Evolutionary conservation across 23 tunicate species (phyloP), one percentile per base, ranked within the genome.

Genomic region (Aplidium turbinatum): DNA sequence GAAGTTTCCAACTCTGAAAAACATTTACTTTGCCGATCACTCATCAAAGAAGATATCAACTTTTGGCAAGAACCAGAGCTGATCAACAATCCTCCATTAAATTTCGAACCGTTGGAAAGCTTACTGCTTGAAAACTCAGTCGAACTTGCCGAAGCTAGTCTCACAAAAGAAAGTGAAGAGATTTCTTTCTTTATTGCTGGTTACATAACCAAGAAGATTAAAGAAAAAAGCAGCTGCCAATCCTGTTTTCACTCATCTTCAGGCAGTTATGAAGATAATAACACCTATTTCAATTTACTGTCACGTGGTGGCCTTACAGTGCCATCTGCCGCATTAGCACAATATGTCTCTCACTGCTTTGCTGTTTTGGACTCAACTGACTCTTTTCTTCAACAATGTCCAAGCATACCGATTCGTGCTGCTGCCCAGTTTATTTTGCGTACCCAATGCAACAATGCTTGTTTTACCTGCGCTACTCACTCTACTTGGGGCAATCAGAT

Each of bases 171-270:
- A 3, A 65, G 50, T 26, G 72, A 36, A 35, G 50, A 65, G 23
- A 28, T 65, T 36, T 25, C 72, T 35, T 65, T 35, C 27, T 3
- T 38, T 7, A 65, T 35, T 38, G 72, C 72, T 11, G 72, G 72
- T 27, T 65, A 65, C 72, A 9, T 38, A 7, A 50, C 72, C 19
- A 65, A 65, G 38, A 65, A 65, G 38, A 3, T 65, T 4, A 65
- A 60, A 60, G 36, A 60, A 53, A 53, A 19, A 19, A 53, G n/a
- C 22, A 27, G 21, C 20, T 53, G 60, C 21, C n/a, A 53, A 53
- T 53, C 60, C n/a, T 53, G 60, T 19, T 4, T 7, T 24, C 26
- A 53, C 20, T 19, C 4, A 53, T 53, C 60, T 53, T 53, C 60
- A 4, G 21, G 60, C 16, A 7, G 60, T 19, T 4, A 53, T 11